phyloP scores from a whole-genome alignment of 2,113 vertebrate genomes.

The Rissa tridactyla region DNA sequence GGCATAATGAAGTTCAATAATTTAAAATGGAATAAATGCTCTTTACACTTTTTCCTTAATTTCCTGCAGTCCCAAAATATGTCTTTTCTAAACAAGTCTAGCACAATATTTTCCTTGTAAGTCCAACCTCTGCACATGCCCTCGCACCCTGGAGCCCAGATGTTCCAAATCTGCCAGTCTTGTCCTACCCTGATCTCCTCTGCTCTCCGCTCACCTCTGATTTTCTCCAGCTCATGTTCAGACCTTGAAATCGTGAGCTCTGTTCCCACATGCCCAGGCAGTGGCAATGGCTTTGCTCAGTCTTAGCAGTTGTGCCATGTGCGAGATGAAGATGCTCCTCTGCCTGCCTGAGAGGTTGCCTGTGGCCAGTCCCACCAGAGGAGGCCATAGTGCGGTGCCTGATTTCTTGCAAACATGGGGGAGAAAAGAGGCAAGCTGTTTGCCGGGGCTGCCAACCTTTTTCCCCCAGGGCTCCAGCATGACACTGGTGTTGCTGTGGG shows the following conservation, averaged over 20 bases:
- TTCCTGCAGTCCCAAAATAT: background rate
- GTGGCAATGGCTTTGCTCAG: background rate
- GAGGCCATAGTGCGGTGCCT: rapidly evolving
- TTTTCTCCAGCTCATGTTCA: background rate
- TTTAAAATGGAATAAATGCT: background rate
- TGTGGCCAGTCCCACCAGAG: rapidly evolving
- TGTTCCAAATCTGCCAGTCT: background rate
- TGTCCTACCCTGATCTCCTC: background rate
- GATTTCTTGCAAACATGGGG: background rate
- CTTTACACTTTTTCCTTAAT: background rate
- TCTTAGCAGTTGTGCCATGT: background rate
- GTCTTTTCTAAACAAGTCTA: background rate
- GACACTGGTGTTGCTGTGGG: background rate
- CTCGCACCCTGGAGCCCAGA: background rate
- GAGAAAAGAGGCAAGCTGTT: background rate
- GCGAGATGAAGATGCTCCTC: background rate
- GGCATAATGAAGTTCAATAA: background rate
- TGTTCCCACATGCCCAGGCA: background rate
- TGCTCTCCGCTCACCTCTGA: background rate
- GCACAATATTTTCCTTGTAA: background rate
- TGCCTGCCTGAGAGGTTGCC: background rate
- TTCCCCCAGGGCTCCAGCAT: background rate
- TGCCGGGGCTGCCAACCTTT: background rate
- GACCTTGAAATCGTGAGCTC: background rate
- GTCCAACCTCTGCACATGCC: background rate